These are phyloP conservation scores for Dichetophora obliterata DNA, from an alignment of 2,888 invertebrate species.

Conservation along the genomic window DNA sequence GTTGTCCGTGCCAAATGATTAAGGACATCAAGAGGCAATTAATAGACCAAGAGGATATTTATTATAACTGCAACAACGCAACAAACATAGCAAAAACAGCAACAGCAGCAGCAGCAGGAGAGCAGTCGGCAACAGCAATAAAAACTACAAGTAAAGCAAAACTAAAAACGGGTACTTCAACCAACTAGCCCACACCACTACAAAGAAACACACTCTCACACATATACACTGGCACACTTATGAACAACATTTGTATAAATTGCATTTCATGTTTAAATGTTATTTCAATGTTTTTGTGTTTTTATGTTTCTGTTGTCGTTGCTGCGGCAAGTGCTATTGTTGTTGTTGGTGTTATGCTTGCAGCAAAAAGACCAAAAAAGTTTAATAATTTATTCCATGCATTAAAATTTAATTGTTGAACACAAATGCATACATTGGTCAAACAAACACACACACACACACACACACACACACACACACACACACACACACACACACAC, in stretches of 20 bases:
- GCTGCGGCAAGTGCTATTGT: background rate
- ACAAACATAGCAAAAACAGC: conserved; percentile 32
- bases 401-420: conserved; percentile 55
- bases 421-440: conserved; percentile 42
- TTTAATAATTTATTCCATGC: conserved; percentile 50
- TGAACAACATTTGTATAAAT: conserved; percentile 12
- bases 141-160: conserved; percentile 21
- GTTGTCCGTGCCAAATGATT: conserved; percentile 44
- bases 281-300: conserved; percentile 20
- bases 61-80: conserved; percentile 57
- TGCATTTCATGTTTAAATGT: conserved; percentile 32
- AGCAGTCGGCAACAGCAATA: conserved; percentile 27
- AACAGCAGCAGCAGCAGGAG: conserved; percentile 15
- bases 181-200: conserved; percentile 35
- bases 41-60: conserved; percentile 59
- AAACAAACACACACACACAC: background rate
- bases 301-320: background rate
- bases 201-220: conserved; percentile 33
- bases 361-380: conserved; percentile 17
- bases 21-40: conserved; percentile 53
- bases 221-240: conserved; percentile 38
- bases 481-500: too few relatives aligned
- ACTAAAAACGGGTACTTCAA: conserved; percentile 30
- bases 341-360: background rate
- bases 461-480: background rate